Evolutionary conservation across 1,140 invertebrate species (phyloP).

Genomic region (Samia ricini): DNA sequence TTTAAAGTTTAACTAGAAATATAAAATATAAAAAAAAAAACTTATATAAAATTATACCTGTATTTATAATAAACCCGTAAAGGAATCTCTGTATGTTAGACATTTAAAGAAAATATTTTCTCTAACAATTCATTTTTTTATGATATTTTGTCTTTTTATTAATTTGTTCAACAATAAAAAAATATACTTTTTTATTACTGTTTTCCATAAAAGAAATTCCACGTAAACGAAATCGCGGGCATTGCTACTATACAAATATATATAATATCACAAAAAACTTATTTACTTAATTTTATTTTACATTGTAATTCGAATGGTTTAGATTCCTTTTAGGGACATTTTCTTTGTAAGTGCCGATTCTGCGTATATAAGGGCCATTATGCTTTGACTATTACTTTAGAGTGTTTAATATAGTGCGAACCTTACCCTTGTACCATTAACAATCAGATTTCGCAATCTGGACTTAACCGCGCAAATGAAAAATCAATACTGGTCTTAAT

Average conservation of each 20-base stretch:
- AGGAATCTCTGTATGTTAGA: no score
- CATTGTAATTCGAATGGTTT: constrained; percentile 2
- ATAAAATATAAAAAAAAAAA: no score
- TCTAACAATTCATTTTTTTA: no score
- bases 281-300: background rate
- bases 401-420: constrained; percentile 55
- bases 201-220: background rate
- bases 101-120: no score
- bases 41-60: no score
- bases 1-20: no score
- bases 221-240: no score
- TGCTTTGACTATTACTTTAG: constrained; percentile 45
- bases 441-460: constrained; percentile 61
- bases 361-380: constrained; percentile 54
- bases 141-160: no score
- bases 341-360: constrained; percentile 37
- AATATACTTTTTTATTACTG: background rate
- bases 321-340: constrained; percentile 14
- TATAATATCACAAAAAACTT: background rate
- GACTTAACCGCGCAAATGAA: constrained; percentile 57
- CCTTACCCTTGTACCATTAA: constrained; percentile 52
- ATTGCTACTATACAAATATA: background rate
- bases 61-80: no score
- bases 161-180: background rate
- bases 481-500: constrained; percentile 34